Evolutionary conservation across 2,888 invertebrate species (phyloP).

Genomic region (Drosophila anceps): DNA sequence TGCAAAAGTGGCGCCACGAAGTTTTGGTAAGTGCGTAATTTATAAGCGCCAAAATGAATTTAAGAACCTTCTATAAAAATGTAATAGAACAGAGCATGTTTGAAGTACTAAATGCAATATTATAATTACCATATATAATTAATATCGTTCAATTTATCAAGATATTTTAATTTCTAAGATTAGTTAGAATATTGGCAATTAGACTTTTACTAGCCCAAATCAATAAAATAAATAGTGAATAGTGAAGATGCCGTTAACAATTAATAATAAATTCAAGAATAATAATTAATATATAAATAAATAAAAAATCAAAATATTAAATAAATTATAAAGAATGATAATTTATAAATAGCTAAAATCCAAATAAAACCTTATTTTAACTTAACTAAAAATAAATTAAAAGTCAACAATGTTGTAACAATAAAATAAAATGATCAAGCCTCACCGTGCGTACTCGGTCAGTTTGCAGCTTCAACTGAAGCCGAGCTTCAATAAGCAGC

Average conservation of each 20-base stretch:
- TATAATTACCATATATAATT: neutral
- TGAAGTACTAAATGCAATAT: neutral
- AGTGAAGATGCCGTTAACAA: too few species aligned
- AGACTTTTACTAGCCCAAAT: too few species aligned
- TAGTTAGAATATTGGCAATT: too few species aligned
- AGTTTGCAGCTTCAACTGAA: neutral
- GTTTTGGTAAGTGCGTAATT: constrained; percentile 41
- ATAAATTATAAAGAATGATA: neutral
- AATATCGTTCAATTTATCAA: neutral
- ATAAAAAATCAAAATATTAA: neutral
- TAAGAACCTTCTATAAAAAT: constrained; percentile 9
- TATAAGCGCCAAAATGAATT: constrained; percentile 32
- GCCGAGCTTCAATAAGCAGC: too few species aligned
- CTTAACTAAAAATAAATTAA: too few species aligned
- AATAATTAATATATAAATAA: too few species aligned
- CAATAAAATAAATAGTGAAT: too few species aligned
- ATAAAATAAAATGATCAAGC: too few species aligned
- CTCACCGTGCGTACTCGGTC: neutral
- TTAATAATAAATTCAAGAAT: too few species aligned
- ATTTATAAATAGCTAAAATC: too few species aligned
- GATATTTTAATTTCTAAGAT: neutral
- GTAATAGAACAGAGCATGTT: neutral
- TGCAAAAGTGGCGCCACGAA: constrained; percentile 36
- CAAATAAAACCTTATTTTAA: too few species aligned
- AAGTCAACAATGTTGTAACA: too few species aligned